Conservation (phyloP, 2,797 vertebrate genomes). For the Coluber constrictor region DNA sequence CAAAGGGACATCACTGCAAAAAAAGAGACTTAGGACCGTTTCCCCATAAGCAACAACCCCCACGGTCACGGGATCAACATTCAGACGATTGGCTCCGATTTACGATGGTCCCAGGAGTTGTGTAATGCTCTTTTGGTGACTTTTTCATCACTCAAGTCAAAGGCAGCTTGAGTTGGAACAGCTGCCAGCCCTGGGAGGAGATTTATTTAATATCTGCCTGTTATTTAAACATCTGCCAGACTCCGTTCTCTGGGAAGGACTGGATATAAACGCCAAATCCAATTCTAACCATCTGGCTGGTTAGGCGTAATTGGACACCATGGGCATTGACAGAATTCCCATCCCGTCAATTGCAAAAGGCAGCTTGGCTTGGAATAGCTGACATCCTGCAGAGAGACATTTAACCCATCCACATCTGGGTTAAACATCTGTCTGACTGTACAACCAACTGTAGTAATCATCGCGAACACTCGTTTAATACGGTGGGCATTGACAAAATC, state of each 20-base stretch:
- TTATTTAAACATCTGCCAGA: neutral
- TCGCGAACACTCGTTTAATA: too few species aligned
- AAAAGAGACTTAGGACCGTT: neutral
- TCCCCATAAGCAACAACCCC: too few species aligned
- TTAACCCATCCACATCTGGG: neutral
- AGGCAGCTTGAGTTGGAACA: neutral
- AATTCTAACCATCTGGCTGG: neutral
- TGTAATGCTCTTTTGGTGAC: neutral
- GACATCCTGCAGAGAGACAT: neutral
- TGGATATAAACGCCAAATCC: neutral
- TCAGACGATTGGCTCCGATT: too few species aligned
- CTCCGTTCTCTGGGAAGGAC: neutral
- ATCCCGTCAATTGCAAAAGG: neutral
- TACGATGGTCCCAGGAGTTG: too few species aligned
- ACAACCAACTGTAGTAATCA: too few species aligned
- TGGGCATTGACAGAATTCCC: too few species aligned
- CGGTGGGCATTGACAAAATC: neutral
- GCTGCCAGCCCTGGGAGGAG: neutral
- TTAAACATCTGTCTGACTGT: too few species aligned
- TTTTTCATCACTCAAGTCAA: neutral
- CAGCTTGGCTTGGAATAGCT: neutral
- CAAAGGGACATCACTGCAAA: neutral
- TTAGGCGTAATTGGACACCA: too few species aligned
- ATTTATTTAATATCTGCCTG: neutral
- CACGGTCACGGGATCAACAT: too few species aligned